Base-by-base conservation (phyloP, 2,888 invertebrate genomes). In the Zaprionus lineosus region DNA sequence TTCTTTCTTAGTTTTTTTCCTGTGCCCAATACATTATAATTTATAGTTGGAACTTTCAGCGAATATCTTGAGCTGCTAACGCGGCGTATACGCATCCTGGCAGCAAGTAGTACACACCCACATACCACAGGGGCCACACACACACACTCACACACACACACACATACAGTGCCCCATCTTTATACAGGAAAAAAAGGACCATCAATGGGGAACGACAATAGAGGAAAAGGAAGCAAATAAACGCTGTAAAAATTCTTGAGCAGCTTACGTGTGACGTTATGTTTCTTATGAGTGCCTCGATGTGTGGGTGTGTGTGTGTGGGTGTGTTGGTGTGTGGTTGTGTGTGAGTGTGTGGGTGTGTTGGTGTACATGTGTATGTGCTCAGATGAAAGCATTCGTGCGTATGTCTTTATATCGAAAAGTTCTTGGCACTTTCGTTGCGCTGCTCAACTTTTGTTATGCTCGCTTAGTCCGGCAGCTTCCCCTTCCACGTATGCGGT, bases 341-440 rank as follows among this genome's bases (percentile, higher is more conserved):
- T 19, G 40, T 55, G 18, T 47, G 26, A 34, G 28, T 3, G 16
- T 29, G 29, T 29, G 37, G 40, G 18, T 48, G 36, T 44, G 26
- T 26, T 41, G 26, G 26, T 47, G 39, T 50, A 21, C 46, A 37
- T 33, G 55, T 36, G 31, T 46, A 37, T 24, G n/a, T n/a, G n/a
- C n/a, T n/a, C n/a, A n/a, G n/a, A 11, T 33, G 47, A 8, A 48
- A 62, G 69, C 81, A 84, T 63, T 77, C 79, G 82, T 84, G 77
- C 77, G 82, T 83, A 74, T 68, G 77, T 68, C 82, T 81, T 79
- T 83, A 83, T 83, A 79, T 83, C 81, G 62, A 78, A 78, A 79
- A 84, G 50, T 79, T 79, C 77, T 81, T 81, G 70, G 74, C 82
- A 81, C 82, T 84, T 81, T 79, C 82, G 60, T 77, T 59, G 50